Evolutionary conservation across 2,888 invertebrate genomes (phyloP).

Genomic region (Polia nebulosa): DNA sequence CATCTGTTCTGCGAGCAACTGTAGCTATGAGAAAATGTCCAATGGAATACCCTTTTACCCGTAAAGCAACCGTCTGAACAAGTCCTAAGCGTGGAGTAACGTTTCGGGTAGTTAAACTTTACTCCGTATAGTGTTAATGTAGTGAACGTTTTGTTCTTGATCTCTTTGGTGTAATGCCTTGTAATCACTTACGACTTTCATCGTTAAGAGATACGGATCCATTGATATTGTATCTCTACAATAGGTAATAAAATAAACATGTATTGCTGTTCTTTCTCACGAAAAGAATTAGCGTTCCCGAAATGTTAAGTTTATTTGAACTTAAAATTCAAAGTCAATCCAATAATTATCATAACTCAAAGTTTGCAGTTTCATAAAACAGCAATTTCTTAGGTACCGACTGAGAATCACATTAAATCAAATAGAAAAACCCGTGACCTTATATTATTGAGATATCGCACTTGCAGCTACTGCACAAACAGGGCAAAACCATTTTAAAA

Average conservation of each 20-base stretch:
- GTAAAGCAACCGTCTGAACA: not conserved
- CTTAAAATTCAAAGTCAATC: too few species aligned
- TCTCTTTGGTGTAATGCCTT: constrained; percentile 24
- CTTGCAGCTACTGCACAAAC: too few species aligned
- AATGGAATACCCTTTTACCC: not conserved
- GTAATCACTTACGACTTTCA: constrained; percentile 5
- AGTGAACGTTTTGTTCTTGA: constrained; percentile 37
- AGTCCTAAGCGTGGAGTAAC: constrained; percentile 7
- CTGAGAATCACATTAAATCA: too few species aligned
- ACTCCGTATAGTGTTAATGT: constrained; percentile 35
- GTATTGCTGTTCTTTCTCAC: not conserved
- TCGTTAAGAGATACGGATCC: not conserved
- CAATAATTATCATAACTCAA: too few species aligned
- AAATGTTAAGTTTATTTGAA: too few species aligned
- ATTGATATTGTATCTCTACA: not conserved
- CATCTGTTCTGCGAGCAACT: too few species aligned
- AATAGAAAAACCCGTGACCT: too few species aligned
- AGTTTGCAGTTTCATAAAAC: too few species aligned
- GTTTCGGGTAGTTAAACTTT: constrained; percentile 42
- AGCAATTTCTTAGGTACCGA: too few species aligned
- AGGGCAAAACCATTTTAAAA: too few species aligned
- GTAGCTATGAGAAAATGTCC: not conserved
- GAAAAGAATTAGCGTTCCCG: too few species aligned
- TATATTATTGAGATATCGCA: too few species aligned
- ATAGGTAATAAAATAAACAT: not conserved